Conservation (phyloP, 1,140 invertebrate species). For the Tenebrio molitor region DNA sequence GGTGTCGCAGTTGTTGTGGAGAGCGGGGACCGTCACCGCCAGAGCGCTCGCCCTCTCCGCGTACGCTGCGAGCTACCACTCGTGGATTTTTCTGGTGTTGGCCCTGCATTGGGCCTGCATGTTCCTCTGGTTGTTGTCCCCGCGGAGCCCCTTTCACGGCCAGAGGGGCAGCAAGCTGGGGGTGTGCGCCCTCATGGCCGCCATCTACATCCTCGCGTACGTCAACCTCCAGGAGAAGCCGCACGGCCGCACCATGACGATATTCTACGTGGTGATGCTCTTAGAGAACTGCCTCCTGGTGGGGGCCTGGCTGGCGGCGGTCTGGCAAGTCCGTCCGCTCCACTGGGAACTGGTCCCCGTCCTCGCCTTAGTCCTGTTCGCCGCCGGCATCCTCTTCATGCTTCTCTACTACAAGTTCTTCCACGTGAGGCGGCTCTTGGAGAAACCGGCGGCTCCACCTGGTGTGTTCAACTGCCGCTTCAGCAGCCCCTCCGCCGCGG, state of each 20-base stretch:
- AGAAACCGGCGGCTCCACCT: constrained; percentile 72
- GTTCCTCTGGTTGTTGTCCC: constrained; percentile 83
- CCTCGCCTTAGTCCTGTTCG: constrained; percentile 75
- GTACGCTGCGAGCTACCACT: constrained; percentile 88
- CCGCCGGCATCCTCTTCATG: constrained; percentile 87
- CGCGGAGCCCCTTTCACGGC: constrained; percentile 86
- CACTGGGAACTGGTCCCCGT: constrained; percentile 69
- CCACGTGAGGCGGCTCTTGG: constrained; percentile 72
- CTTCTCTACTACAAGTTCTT: constrained; percentile 86
- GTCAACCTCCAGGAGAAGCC: constrained; percentile 84
- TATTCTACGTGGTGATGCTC: constrained; percentile 93
- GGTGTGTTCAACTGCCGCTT: constrained; percentile 93
- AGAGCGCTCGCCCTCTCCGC: constrained; percentile 85
- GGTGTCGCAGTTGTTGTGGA: constrained; percentile 86
- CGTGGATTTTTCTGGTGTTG: constrained; percentile 86
- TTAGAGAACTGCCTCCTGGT: constrained; percentile 87
- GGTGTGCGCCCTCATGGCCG: constrained; percentile 82
- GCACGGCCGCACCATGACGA: constrained; percentile 69
- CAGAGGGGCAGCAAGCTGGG: constrained; percentile 77
- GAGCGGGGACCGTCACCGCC: constrained; percentile 88
- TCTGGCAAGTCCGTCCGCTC: constrained; percentile 63
- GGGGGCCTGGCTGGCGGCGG: constrained; percentile 74
- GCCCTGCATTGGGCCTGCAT: constrained; percentile 78
- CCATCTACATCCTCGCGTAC: constrained; percentile 92
- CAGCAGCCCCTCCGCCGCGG: constrained; percentile 73